These are phyloP conservation scores for Tichodroma muraria DNA, from an alignment of 2,113 vertebrate species.

Conservation along the genomic window DNA sequence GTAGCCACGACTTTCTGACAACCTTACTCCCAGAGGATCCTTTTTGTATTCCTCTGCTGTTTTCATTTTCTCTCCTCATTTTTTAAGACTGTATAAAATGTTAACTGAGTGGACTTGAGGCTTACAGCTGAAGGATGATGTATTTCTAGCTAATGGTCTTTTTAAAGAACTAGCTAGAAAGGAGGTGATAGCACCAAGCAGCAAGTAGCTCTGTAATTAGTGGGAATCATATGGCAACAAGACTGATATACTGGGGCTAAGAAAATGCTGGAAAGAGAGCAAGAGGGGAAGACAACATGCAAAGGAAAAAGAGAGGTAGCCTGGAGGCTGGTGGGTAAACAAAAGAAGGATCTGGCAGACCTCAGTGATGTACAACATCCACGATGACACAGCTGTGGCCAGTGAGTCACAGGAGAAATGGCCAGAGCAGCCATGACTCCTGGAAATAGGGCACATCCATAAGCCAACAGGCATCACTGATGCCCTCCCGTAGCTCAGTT, in stretches of 20 bases:
- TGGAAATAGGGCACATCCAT: not conserved
- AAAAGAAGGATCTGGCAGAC: not conserved
- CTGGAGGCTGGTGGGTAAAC: not conserved
- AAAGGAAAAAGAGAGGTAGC: not conserved
- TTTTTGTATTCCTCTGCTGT: slow-evolving; percentile 46
- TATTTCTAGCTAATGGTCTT: slow-evolving; percentile 44
- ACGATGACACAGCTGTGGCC: not conserved
- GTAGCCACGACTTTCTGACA: slow-evolving; percentile 46
- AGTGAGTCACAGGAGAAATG: not conserved
- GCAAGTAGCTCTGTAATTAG: slow-evolving; percentile 55
- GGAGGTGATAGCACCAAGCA: slow-evolving; percentile 18
- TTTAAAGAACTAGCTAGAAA: not conserved
- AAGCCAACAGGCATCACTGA: not conserved
- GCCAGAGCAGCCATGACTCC: not conserved
- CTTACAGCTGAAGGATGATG: slow-evolving; percentile 50
- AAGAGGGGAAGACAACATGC: not conserved
- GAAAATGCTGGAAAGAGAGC: slow-evolving; percentile 13
- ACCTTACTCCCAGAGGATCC: slow-evolving; percentile 7
- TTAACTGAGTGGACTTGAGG: slow-evolving; percentile 43
- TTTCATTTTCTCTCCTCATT: slow-evolving; percentile 36
- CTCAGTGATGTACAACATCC: not conserved
- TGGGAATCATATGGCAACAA: not conserved
- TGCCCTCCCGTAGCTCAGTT: not conserved
- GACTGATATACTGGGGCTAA: not conserved
- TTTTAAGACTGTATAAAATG: slow-evolving; percentile 54